Base-by-base conservation (phyloP, 2,888 invertebrate genomes). In the Drosophila ustulata region DNA sequence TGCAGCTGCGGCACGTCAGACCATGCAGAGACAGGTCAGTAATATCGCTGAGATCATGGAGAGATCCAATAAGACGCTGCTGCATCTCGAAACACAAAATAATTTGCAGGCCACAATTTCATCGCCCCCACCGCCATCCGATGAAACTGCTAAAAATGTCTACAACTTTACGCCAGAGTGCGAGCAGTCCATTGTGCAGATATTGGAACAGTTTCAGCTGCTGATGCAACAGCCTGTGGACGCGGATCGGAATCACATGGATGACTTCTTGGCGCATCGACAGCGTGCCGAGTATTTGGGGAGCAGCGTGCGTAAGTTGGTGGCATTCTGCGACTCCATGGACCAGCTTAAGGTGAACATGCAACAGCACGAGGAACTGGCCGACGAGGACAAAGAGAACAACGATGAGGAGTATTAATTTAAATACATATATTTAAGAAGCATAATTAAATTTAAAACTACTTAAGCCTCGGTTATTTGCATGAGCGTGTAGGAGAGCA, bases 31-130 rank as follows among this genome's bases (percentile, higher is more conserved):
- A 0, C 92, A 91, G 52, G 65, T 78, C 0, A 61, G 32, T 9
- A 75, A 75, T 13, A 89, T 91, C 1, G 65, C 78, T 0, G 91
- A 91, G 43, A 85, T 91, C 0, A 59, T 88, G 55, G 91, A 91
- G 3, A 91, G 90, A 32, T 90, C 91, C 0, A 92, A 91, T 56
- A 90, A 83, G 52, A 87, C 88, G 0, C 74, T 91, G 4, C 66
- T 92, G 18, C 89, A 91, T 51, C 80, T 91, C 25, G 92, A 92
- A 58, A 68, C 82, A 0, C 65, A 69, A 32, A 63, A 63, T 9
- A 71, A 61, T 25, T 6, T 47, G 9, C 45, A 32, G 7, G n/a
- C 47, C 26, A 63, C 66, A 77, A 82, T 45, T 56, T 47, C 0
- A 11, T 69, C 75, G 4, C 56, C 46, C 2, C 37, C 37, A n/a